These are phyloP conservation scores for Paralvinella palmiformis DNA, from an alignment of 1,140 invertebrate species.

Conservation along the genomic window DNA sequence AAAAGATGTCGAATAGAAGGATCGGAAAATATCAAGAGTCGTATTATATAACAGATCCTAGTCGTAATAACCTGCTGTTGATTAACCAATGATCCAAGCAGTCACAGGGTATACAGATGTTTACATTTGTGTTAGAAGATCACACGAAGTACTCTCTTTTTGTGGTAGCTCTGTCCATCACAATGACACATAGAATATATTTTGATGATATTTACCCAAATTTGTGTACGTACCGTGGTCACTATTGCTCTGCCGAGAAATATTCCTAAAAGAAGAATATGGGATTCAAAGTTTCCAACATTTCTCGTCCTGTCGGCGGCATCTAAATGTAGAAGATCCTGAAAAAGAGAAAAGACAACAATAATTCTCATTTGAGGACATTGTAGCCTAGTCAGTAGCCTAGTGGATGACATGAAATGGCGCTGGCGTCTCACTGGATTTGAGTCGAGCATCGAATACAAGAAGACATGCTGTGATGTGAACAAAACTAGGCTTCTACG, in stretches of 20 bases:
- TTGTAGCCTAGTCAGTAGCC: neutral
- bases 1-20: too few relatives aligned
- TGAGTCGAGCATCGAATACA: neutral
- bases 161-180: too few relatives aligned
- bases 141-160: too few relatives aligned
- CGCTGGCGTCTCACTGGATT: neutral
- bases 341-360: constrained; percentile 3
- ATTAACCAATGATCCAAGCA: too few relatives aligned
- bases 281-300: constrained; percentile 33
- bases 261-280: constrained; percentile 38
- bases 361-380: neutral
- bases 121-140: too few relatives aligned
- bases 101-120: too few relatives aligned
- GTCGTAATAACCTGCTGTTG: too few relatives aligned
- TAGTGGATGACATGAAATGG: neutral
- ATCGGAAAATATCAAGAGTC: too few relatives aligned
- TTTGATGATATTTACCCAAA: too few relatives aligned
- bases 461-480: neutral
- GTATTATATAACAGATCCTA: too few relatives aligned
- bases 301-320: constrained; percentile 33
- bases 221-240: constrained; percentile 40
- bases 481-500: neutral
- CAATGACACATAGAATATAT: too few relatives aligned
- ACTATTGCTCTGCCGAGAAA: constrained; percentile 41
- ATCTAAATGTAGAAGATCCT: constrained; percentile 39